Conservation (phyloP, 2,113 vertebrate genomes). For the Oxyruncus cristatus region DNA sequence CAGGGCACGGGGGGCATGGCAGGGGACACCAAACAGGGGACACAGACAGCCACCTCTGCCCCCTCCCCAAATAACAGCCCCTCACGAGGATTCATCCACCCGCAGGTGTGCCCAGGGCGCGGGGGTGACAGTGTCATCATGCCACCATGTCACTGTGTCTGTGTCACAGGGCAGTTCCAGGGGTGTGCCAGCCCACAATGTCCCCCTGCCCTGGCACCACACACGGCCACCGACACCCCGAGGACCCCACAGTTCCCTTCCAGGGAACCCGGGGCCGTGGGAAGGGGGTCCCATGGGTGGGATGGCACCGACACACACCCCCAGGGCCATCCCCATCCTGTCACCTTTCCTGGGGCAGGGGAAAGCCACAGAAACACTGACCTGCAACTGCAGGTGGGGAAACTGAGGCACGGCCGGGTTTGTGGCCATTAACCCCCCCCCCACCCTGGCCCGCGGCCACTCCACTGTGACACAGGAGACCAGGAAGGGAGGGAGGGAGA, state of each 20-base stretch:
- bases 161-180: neutral
- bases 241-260: rapidly evolving
- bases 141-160: rapidly evolving
- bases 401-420: neutral
- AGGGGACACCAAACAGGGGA: neutral
- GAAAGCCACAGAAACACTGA: neutral
- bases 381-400: neutral
- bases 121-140: neutral
- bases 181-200: neutral
- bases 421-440: neutral
- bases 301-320: rapidly evolving
- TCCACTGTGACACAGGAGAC: neutral
- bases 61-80: neutral
- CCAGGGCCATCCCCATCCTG: neutral
- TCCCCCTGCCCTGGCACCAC: neutral
- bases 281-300: rapidly evolving
- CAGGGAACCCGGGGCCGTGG: neutral
- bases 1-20: neutral
- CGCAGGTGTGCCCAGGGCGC: neutral
- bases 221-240: rapidly evolving
- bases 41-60: rapidly evolving
- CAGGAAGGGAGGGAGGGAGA: neutral
- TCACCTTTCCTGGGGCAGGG: neutral
- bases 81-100: rapidly evolving
- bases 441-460: neutral